These are phyloP conservation scores for Alviniconcha strummeri DNA, from an alignment of 2,888 invertebrate species.

Conservation along the genomic window DNA sequence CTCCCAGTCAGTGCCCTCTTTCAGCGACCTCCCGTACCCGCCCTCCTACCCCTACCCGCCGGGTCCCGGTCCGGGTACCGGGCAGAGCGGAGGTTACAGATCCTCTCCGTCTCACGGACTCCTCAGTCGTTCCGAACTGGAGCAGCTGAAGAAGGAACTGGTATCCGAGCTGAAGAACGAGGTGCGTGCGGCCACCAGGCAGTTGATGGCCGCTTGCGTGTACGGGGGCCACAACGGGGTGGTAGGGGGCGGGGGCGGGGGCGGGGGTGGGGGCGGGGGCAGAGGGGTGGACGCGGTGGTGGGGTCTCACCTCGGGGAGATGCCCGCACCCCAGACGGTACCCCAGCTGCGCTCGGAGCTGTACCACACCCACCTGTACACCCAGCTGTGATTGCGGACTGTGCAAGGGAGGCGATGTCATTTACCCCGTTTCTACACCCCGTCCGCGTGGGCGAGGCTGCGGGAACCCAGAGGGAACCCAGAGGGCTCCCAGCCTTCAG, in stretches of 20 bases:
- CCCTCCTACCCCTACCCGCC: conserved; percentile 35
- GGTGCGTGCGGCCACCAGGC: conserved; percentile 42
- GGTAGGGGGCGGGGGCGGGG: not conserved
- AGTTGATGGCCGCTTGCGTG: conserved; percentile 20
- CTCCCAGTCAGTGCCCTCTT: conserved; percentile 25
- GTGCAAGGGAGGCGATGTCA: too few species aligned
- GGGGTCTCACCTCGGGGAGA: not conserved
- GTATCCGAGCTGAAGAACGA: conserved; percentile 65
- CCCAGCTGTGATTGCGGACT: conserved; percentile 35
- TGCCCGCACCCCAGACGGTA: conserved; percentile 35
- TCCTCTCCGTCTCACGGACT: conserved; percentile 33
- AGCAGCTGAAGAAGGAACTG: conserved; percentile 68
- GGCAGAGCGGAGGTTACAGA: conserved; percentile 7
- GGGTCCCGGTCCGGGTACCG: conserved; percentile 24
- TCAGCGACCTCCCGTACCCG: not conserved
- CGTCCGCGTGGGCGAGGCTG: too few species aligned
- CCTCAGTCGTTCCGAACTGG: conserved; percentile 64
- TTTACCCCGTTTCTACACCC: too few species aligned
- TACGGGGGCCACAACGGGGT: not conserved
- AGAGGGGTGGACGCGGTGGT: not conserved
- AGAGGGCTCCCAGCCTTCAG: too few species aligned
- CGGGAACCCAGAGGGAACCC: too few species aligned
- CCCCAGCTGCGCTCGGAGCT: conserved; percentile 65
- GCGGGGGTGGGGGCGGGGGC: not conserved
- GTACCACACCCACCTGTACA: conserved; percentile 72